Evolutionary conservation across 2,888 invertebrate species (phyloP).

Genomic region (Cheilosia scutellata): DNA sequence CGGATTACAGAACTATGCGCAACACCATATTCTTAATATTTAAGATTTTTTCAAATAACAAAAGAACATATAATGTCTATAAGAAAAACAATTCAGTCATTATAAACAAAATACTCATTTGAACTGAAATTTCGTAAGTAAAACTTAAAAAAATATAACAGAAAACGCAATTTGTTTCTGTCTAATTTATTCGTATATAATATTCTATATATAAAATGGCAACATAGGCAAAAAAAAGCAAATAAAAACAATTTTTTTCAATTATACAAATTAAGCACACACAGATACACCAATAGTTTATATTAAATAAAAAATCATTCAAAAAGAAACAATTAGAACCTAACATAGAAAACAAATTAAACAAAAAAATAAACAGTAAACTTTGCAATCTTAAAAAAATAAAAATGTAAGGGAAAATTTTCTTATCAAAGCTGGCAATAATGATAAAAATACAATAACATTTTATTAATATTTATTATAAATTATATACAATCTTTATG

Average conservation of each 20-base stretch:
- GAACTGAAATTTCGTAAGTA: slow-evolving; percentile 31
- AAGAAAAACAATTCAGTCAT: slow-evolving; percentile 28
- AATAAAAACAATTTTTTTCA: slow-evolving; percentile 57
- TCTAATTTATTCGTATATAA: slow-evolving; percentile 40
- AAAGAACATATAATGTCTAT: background rate
- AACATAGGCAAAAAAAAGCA: slow-evolving; percentile 58
- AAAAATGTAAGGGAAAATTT: slow-evolving; percentile 76
- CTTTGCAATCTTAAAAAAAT: slow-evolving; percentile 59
- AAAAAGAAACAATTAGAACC: slow-evolving; percentile 10
- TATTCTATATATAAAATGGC: slow-evolving; percentile 38
- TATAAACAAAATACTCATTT: slow-evolving; percentile 35
- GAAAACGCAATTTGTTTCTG: slow-evolving; percentile 31
- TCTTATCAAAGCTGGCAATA: slow-evolving; percentile 81
- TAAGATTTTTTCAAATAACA: slow-evolving; percentile 57
- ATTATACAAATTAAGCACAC: slow-evolving; percentile 67
- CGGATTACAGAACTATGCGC: slow-evolving; percentile 62
- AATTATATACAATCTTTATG: slow-evolving; percentile 71
- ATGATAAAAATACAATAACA: slow-evolving; percentile 77
- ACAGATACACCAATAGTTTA: slow-evolving; percentile 69
- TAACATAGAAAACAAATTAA: slow-evolving; percentile 20
- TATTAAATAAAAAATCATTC: slow-evolving; percentile 17
- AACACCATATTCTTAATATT: slow-evolving; percentile 75
- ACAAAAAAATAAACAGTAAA: slow-evolving; percentile 9
- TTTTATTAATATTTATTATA: slow-evolving; percentile 73
- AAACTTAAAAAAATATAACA: slow-evolving; percentile 10